A percentile compares a stretch with the other conserved stretches of the same genome.
Conservation (phyloP, 2,888 invertebrate genomes). For the Chouioia cunea region DNA sequence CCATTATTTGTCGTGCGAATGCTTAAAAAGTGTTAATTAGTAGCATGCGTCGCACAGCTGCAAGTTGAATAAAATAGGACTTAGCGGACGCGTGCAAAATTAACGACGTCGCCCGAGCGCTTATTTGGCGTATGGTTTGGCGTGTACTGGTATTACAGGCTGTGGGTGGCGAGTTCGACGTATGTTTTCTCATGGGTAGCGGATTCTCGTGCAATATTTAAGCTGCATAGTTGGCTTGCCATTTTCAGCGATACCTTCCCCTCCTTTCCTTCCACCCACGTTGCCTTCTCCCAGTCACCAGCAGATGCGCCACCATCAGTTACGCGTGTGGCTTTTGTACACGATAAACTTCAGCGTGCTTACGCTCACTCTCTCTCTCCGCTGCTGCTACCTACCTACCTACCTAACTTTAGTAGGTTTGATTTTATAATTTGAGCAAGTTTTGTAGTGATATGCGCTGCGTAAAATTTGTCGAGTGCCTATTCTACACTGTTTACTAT, state of each 20-base stretch:
- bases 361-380: too few relatives aligned
- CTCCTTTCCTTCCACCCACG: too few relatives aligned
- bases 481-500: not conserved
- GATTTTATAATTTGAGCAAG: too few relatives aligned
- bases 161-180: too few relatives aligned
- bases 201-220: not conserved
- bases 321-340: not conserved
- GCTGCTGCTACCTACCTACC: not conserved
- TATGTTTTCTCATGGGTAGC: too few relatives aligned
- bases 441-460: not conserved
- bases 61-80: conserved; percentile 18
- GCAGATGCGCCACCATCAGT: conserved; percentile 24
- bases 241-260: conserved; percentile 21
- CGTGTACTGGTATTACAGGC: too few relatives aligned
- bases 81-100: conserved; percentile 20
- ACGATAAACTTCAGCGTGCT: too few relatives aligned
- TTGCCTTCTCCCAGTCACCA: not conserved
- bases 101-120: conserved; percentile 17
- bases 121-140: not conserved
- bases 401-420: too few relatives aligned
- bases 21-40: conserved; percentile 23
- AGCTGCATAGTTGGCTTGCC: conserved; percentile 5
- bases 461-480: not conserved
- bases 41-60: conserved; percentile 1
- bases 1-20: too few relatives aligned